Percentiles rank a stretch among this genome's conserved stretches.
Evolutionary conservation across 2,888 invertebrate species (phyloP).

Genomic region (Acanthoscelides obtectus): DNA sequence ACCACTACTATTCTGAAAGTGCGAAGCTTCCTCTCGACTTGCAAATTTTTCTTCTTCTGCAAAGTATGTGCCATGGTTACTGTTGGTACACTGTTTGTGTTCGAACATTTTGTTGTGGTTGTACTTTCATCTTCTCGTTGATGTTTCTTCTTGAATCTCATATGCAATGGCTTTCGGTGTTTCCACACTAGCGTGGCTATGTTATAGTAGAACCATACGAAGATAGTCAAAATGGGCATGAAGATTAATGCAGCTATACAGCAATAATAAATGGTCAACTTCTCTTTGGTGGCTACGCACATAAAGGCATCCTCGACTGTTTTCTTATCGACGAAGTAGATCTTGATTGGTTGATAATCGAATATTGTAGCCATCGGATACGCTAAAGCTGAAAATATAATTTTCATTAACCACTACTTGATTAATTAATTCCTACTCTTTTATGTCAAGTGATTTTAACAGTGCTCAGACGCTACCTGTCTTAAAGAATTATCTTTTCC

Average conservation of each 20-base stretch:
- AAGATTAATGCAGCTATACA: slow-evolving; percentile 44
- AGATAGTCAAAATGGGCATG: slow-evolving; percentile 48
- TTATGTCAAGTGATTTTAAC: too few species aligned
- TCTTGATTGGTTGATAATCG: slow-evolving; percentile 30
- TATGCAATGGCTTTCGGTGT: slow-evolving; percentile 42
- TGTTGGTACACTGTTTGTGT: slow-evolving; percentile 9
- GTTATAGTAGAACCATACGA: slow-evolving; percentile 51
- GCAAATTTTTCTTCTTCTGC: slow-evolving; percentile 29
- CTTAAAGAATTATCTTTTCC: too few species aligned
- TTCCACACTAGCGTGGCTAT: slow-evolving; percentile 52
- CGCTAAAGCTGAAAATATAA: slow-evolving; percentile 37
- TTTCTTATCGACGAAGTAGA: background rate
- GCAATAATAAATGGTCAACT: slow-evolving; percentile 30
- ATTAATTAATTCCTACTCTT: too few species aligned
- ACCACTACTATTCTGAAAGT: slow-evolving; percentile 55
- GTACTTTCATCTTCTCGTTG: slow-evolving; percentile 30
- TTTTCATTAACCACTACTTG: background rate
- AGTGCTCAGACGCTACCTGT: too few species aligned
- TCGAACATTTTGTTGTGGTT: slow-evolving; percentile 22
- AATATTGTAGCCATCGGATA: slow-evolving; percentile 47
- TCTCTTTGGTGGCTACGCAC: slow-evolving; percentile 32
- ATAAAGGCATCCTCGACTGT: slow-evolving; percentile 27
- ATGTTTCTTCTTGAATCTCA: slow-evolving; percentile 19
- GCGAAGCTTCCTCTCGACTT: slow-evolving; percentile 49
- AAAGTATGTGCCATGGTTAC: background rate